Conservation (phyloP, 1,140 invertebrate species). For the Camponotus pennsylvanicus region DNA sequence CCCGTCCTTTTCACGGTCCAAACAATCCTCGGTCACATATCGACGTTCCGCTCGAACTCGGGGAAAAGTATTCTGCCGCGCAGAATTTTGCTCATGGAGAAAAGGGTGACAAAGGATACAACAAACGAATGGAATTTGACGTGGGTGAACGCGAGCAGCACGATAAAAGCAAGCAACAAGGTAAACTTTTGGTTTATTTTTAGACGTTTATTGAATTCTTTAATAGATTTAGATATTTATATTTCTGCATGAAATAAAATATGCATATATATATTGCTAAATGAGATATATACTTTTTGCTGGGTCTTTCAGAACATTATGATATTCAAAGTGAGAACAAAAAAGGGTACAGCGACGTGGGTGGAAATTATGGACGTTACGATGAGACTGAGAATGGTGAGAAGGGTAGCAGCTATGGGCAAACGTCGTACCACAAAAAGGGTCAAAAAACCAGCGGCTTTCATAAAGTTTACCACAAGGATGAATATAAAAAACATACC, state of each 20-base stretch:
- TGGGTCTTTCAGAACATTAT: slow-evolving; percentile 86
- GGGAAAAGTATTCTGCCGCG: slow-evolving; percentile 68
- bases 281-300: slow-evolving; percentile 10
- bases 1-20: neutral
- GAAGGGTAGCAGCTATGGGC: slow-evolving; percentile 88
- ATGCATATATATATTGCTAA: neutral
- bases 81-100: slow-evolving; percentile 87
- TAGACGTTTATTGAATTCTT: slow-evolving; percentile 21
- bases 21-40: neutral
- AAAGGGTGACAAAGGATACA: slow-evolving; percentile 88
- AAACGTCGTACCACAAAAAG: slow-evolving; percentile 89
- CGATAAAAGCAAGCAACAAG: slow-evolving; percentile 76
- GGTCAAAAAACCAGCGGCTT: slow-evolving; percentile 90
- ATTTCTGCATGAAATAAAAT: neutral
- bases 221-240: neutral
- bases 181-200: slow-evolving; percentile 68
- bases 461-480: slow-evolving; percentile 91
- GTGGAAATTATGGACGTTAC: slow-evolving; percentile 89
- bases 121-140: slow-evolving; percentile 87
- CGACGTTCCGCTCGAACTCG: slow-evolving; percentile 35
- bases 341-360: slow-evolving; percentile 89
- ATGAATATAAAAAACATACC: slow-evolving; percentile 92
- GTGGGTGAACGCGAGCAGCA: slow-evolving; percentile 85
- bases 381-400: slow-evolving; percentile 90
- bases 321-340: slow-evolving; percentile 89